Base-by-base conservation (phyloP, 2,888 invertebrate genomes). In the Elegia similella region DNA sequence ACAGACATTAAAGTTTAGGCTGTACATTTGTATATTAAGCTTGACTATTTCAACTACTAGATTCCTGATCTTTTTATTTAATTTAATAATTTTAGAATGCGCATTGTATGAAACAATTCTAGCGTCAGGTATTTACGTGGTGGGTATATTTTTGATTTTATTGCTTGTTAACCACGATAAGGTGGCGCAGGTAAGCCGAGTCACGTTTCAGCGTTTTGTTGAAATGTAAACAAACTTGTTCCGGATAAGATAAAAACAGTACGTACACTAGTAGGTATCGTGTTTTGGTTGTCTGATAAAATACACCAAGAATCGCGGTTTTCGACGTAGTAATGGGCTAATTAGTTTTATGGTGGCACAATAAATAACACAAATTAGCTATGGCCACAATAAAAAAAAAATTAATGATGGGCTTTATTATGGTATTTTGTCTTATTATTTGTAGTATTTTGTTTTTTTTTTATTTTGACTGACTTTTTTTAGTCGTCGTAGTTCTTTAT, bases 201-300 rank as follows among this genome's bases (percentile, higher is more conserved):
- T 83, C 88, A 86, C 87, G 88, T 87, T 89, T 85, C 78, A 85
- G 78, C 81, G 82, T 88, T 88, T 86, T 86, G 84, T 88, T 82
- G 76, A 81, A 88, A 88, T 87, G 86, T 88, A 89, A 89, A 88
- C 89, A 89, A 88, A 88, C 84, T 86, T 84, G 84, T 88, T 87
- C 84, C 88, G 88, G 88, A 89, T 89, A 89, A 88, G 89, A 89
- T 89, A 88, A 87, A 84, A 84, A 84, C 80, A 80, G 74, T 78
- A 64, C 57, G 64, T 67, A 67, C 62, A 67, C 73, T 68, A 64
- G 64, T 70, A 73, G 69, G 68, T 69, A 65, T 67, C 64, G 65
- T 72, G 65, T 75, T 80, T 80, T 68, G 70, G 76, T 29, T n/a
- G 43, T 53, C 69, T 72, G 75, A 79, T 82, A 78, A 78, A 71